phyloP scores from a whole-genome alignment of 2,113 vertebrate species.

The Phylloscopus trochilus region DNA sequence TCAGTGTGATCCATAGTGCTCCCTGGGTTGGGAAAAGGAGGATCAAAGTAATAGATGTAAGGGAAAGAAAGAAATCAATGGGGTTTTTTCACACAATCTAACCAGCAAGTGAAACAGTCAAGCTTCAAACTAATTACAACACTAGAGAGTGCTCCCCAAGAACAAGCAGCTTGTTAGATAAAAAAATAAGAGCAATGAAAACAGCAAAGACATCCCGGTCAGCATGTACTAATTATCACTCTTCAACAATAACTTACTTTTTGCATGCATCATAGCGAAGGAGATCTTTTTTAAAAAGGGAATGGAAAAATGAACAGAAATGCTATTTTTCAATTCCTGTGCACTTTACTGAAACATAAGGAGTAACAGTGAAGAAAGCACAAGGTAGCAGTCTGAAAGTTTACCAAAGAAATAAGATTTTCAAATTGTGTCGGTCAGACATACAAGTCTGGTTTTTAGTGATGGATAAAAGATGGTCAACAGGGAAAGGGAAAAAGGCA shows the following conservation, averaged over 20 bases:
- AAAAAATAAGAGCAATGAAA: not conserved
- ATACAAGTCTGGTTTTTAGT: not conserved
- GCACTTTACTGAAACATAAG: not conserved
- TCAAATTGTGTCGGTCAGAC: not conserved
- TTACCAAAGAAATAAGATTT: not conserved
- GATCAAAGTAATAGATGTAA: not conserved
- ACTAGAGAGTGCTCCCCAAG: not conserved
- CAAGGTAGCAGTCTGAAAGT: not conserved
- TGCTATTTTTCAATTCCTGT: not conserved
- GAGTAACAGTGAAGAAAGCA: not conserved
- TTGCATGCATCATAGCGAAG: not conserved
- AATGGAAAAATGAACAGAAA: not conserved
- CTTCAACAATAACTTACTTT: not conserved
- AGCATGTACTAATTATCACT: not conserved
- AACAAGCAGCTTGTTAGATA: not conserved
- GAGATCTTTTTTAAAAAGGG: not conserved
- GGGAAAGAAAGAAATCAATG: not conserved
- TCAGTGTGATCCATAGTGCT: not conserved
- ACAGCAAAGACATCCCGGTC: not conserved
- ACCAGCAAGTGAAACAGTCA: not conserved
- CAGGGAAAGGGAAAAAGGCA: not conserved
- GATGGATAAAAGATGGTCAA: not conserved
- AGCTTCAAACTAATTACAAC: not conserved
- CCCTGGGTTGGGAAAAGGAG: not conserved
- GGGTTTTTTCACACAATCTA: not conserved